phyloP scores from a whole-genome alignment of 2,888 invertebrate species.

The Drosophila subquinaria region DNA sequence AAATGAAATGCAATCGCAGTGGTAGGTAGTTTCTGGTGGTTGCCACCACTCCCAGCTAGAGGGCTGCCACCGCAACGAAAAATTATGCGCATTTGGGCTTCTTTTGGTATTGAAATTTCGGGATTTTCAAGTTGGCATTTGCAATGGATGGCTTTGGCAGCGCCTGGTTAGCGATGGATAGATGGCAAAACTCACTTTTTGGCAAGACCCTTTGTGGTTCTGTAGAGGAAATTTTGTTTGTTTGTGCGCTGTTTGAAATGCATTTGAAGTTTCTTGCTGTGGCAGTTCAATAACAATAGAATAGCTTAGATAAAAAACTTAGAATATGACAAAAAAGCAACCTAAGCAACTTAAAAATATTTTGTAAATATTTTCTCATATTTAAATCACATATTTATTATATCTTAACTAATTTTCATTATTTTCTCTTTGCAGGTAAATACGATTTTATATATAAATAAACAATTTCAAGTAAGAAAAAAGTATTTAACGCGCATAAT shows the following conservation, averaged over 20 bases:
- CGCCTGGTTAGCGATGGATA: constrained; percentile 15
- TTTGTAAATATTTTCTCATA: not conserved
- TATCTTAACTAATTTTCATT: not conserved
- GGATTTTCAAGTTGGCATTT: constrained; percentile 52
- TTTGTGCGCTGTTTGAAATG: not conserved
- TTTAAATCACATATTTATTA: not conserved
- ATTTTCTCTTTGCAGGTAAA: constrained; percentile 15
- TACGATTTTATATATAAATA: not conserved
- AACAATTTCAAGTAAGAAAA: not conserved
- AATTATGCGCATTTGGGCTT: constrained; percentile 73
- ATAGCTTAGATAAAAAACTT: too few relatives aligned
- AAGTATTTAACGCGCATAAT: not conserved
- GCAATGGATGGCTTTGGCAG: constrained; percentile 37
- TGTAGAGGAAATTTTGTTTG: not conserved
- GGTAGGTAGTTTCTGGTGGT: constrained; percentile 10
- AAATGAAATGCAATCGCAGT: constrained; percentile 70
- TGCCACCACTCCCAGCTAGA: constrained; percentile 5
- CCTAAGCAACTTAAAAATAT: not conserved
- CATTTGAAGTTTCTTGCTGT: constrained; percentile 23
- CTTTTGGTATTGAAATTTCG: constrained; percentile 71
- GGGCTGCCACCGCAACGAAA: constrained; percentile 30
- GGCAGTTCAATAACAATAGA: constrained; percentile 8
- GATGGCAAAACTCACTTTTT: constrained; percentile 5
- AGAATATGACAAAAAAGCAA: too few relatives aligned
- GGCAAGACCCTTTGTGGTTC: constrained; percentile 34